These are phyloP conservation scores for Macaria notata DNA, from an alignment of 2,888 invertebrate genomes.

Conservation along the genomic window DNA sequence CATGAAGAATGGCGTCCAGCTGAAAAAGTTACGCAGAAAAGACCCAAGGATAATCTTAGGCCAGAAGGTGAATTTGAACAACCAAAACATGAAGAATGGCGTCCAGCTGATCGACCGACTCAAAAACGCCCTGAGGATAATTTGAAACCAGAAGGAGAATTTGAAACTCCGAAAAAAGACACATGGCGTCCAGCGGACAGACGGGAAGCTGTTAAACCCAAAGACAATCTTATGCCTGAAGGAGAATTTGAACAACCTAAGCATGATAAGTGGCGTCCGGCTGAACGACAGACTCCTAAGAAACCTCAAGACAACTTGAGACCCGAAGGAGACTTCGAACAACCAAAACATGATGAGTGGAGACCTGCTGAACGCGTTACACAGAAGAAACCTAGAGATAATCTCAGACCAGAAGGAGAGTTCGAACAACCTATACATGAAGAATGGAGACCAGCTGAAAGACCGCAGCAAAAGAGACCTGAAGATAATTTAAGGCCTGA, in stretches of 20 bases:
- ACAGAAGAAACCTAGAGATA: slow-evolving; percentile 56
- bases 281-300: slow-evolving; percentile 41
- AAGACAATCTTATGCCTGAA: slow-evolving; percentile 76
- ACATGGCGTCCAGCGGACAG: slow-evolving; percentile 62
- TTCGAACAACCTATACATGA: slow-evolving; percentile 54
- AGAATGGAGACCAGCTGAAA: slow-evolving; percentile 57
- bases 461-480: slow-evolving; percentile 59
- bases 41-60: slow-evolving; percentile 57
- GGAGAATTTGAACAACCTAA: slow-evolving; percentile 72
- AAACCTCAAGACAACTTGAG: slow-evolving; percentile 79
- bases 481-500: slow-evolving; percentile 79
- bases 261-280: slow-evolving; percentile 57
- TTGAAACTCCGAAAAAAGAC: slow-evolving; percentile 66
- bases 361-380: slow-evolving; percentile 61
- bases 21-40: slow-evolving; percentile 46
- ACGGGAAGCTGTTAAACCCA: slow-evolving; percentile 39
- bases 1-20: slow-evolving; percentile 62
- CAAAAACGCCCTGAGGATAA: slow-evolving; percentile 72
- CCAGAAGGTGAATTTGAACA: slow-evolving; percentile 76
- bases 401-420: slow-evolving; percentile 74
- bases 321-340: slow-evolving; percentile 79
- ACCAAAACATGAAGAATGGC: slow-evolving; percentile 55
- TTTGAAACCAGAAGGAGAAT: slow-evolving; percentile 83
- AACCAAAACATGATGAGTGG: slow-evolving; percentile 58
- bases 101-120: slow-evolving; percentile 43